Conservation (phyloP, 2,888 invertebrate species). For the Torymus auratus region DNA sequence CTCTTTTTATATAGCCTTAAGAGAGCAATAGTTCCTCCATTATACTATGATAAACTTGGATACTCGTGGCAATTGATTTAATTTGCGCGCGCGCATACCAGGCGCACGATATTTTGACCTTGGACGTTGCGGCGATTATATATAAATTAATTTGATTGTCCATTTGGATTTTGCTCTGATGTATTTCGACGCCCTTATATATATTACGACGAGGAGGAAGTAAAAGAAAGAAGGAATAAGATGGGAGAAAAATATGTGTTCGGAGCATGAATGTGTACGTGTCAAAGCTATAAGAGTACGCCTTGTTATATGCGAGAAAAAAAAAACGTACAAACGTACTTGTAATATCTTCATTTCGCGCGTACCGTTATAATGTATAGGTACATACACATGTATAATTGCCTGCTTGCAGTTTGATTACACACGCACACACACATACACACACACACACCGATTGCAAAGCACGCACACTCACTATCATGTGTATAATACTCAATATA, state of each 20-base stretch:
- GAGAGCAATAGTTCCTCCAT: constrained; percentile 52
- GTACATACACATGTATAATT: no score
- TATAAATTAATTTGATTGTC: constrained; percentile 32
- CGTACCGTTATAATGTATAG: no score
- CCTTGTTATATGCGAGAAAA: constrained; percentile 29
- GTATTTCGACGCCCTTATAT: neutral
- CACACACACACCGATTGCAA: no score
- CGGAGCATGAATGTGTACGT: constrained; percentile 54
- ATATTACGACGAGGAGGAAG: neutral
- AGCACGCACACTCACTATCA: no score
- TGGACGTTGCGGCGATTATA: constrained; percentile 11
- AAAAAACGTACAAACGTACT: neutral
- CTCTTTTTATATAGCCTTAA: constrained; percentile 28
- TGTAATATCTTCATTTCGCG: no score
- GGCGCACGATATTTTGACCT: constrained; percentile 9
- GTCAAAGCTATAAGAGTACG: constrained; percentile 36
- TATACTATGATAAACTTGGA: constrained; percentile 37
- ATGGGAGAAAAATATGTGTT: neutral
- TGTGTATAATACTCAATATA: no score
- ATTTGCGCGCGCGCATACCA: neutral
- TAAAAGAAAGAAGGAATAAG: neutral
- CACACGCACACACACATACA: no score
- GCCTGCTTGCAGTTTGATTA: no score
- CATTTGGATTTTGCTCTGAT: constrained; percentile 24
- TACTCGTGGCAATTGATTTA: constrained; percentile 35